Base-by-base conservation (phyloP, 2,888 invertebrate species). In the Cybosia mesomella region DNA sequence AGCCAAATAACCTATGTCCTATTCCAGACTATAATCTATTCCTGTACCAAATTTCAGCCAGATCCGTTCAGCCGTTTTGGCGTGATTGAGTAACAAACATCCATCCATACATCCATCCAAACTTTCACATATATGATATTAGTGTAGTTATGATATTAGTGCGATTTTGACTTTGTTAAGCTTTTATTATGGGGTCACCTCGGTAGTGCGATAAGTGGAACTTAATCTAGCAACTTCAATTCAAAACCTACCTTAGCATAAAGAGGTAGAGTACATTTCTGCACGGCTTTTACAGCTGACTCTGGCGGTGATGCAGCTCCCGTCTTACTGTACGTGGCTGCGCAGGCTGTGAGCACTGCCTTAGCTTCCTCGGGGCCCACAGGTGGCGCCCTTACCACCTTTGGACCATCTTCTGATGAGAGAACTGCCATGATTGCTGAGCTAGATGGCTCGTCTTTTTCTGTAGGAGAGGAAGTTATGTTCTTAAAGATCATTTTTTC, bases 241-340 rank as follows among this genome's bases (percentile, higher is more conserved):
- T 55, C 24, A 24, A 55, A 57, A 21, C 53, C 13, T 66, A 96
- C 97, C 95, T 97, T 97, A 77, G 96, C 96, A 83, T 97, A 97
- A n/a, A 97, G 92, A 7, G 97, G 97, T 70, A 96, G 87, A 21
- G 96, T 96, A 83, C 96, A 97, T 75, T 96, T 96, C 74, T 96
- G 95, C 8, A 97, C 96, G 24, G 96, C 96, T 68, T 95, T 95
- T 61, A 96, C 94, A 0, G 96, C 96, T 0, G 95, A 94, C 28
- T 96, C 95, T 53, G 96, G 96, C 5, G 96, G 96, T 71, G 95
- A 95, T 8, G 96, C 95, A 65, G 96, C 96, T 32, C 92, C 93
- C 1, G 91, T 90, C 78, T 90, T 89, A 85, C 91, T 90, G 80
- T 91, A 93, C 1, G 92, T 85, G 62, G 94, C 94, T 0, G 94